A percentile compares a stretch with the other conserved stretches of the same genome.
phyloP scores from a whole-genome alignment of 2,797 vertebrate genomes.

The Sebastes matsubarae region DNA sequence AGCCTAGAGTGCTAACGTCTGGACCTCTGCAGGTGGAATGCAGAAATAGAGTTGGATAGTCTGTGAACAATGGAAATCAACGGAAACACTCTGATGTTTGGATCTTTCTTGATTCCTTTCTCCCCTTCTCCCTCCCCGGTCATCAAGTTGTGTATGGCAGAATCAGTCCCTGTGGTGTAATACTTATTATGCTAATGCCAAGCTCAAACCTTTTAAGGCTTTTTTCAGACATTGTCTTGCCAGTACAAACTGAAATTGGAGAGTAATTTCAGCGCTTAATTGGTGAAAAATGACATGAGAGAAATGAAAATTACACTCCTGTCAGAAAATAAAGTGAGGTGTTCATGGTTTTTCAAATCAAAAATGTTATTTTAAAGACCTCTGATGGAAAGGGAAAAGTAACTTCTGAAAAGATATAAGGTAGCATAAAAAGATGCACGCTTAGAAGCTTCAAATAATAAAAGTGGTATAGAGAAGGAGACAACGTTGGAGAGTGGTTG shows the following conservation, averaged over 20 bases:
- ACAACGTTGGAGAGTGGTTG: background rate
- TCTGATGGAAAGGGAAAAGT: background rate
- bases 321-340: background rate
- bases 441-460: background rate
- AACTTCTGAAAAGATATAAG: background rate
- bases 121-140: background rate
- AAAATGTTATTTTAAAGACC: background rate
- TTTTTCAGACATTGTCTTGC: background rate
- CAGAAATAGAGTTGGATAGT: background rate
- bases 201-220: background rate
- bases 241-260: background rate
- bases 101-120: background rate
- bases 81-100: background rate
- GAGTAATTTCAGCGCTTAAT: background rate
- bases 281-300: background rate
- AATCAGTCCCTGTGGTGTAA: background rate
- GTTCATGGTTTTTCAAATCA: background rate
- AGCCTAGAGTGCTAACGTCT: conserved; percentile 56
- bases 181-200: background rate
- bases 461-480: background rate
- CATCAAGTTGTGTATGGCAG: background rate
- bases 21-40: conserved; percentile 8
- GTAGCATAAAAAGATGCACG: background rate
- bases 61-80: background rate
- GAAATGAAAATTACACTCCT: conserved; percentile 14